Evolutionary conservation across 2,888 invertebrate genomes (phyloP), one percentile per base, ranked within the genome.

Genomic region (Limnephilus rhombicus): DNA sequence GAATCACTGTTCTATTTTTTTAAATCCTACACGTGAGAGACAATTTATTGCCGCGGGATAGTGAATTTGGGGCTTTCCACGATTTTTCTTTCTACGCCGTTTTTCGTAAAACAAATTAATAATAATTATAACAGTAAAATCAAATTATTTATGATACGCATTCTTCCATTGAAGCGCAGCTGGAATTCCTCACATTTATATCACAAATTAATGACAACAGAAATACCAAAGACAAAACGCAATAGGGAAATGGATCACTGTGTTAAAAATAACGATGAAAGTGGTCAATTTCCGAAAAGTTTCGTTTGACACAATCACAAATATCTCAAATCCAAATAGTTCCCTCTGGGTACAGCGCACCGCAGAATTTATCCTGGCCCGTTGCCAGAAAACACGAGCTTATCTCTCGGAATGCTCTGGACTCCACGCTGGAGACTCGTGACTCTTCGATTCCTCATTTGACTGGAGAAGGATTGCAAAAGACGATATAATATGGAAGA

Each of bases 401-500:
- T 68, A 68, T 68, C 68, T 68, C n/a, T 68, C n/a, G 24, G 68
- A 68, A 68, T 68, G 24, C 68, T 68, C 68, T 68, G 68, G 24
- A 68, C 68, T 24, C 24, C 68, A 2, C 7, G 24, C 68, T 68
- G 68, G 68, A 68, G 68, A 68, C 24, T 24, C 68, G 68, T 68
- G 24, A 68, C 24, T 68, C 68, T 68, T 68, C 24, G 68, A 24
- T n/a, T 68, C 68, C 68, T n/a, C 68, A 68, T 68, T 68, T 68
- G 68, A 68, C 68, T 68, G 68, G 68, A 68, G 68, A 68, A 68
- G 68, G 68, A 68, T 68, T 68, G 68, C 68, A 68, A 68, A 68
- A 68, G 18, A 24, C n/a, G n/a, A 68, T 68, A 68, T 49, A 15
- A 49, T 49, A 68, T 68, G 68, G 68, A 1, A 24, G 68, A 68